Base-by-base conservation (phyloP, 2,888 invertebrate species). In the Mythimna pallens region DNA sequence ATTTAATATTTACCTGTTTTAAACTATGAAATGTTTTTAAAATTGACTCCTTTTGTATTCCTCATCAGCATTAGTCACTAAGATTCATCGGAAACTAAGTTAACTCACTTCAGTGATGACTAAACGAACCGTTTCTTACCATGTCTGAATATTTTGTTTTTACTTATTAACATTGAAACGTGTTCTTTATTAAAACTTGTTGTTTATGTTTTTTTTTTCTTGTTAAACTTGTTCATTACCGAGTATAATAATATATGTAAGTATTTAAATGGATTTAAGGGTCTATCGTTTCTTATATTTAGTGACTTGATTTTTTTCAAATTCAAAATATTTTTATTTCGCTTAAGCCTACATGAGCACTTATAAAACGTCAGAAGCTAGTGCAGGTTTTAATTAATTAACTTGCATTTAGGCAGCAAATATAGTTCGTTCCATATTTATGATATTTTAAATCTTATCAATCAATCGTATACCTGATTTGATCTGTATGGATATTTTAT, bases 21-120 rank as follows among this genome's bases (percentile, higher is more conserved):
- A 43, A 59, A 64, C 3, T 22, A 3, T 36, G 5, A 34, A 66
- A 30, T 50, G 9, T 50, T 62, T 57, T 54, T 30, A 12, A 59
- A 57, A 34, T n/a, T 7, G 52, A 34, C 12, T 61, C 5, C 7
- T 20, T 65, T 65, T 67, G 61, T 67, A 30, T 67, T 62, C 8
- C 14, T 78, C 43, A 59, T 68, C 34, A 70, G 25, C 0, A 63
- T 82, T 82, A 68, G 79, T 81, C 81, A 82, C 20, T 0, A 10
- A 22, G 59, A 57, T 82, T 75, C 82, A 50, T 63, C 9, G 82
- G 40, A 78, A 81, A 63, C 59, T 25, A 68, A 73, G 57, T 70
- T 47, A 67, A 70, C 25, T 73, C 58, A 70, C 30, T 57, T 54
- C 55, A 55, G 58, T 47, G 68, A 67, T 81, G 80, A 80, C 69